Base-by-base conservation (phyloP, 2,113 vertebrate species). In the Corvus cornix region DNA sequence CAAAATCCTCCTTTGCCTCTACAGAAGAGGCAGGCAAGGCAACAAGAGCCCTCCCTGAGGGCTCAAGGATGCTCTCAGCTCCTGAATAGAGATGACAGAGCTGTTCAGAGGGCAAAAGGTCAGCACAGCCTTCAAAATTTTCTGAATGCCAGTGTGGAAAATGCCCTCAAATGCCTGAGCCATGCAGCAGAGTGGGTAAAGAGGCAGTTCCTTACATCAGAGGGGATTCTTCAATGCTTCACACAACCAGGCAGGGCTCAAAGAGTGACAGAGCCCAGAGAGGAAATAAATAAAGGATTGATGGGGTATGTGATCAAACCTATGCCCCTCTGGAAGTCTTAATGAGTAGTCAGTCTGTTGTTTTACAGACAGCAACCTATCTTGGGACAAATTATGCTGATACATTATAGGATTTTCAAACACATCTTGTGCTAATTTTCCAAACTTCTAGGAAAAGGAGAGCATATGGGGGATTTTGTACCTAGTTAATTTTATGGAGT, bases 401-500 rank as follows among this genome's bases (percentile, higher is more conserved):
- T 43, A 41, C 0, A 1, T 41, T 73, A 19, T 6, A 56, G 48
- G 44, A 72, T 81, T 93, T 94, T 75, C 73, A 72, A 75, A 43
- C 2, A 3, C 52, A 89, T 79, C 60, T 82, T 52, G 30, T 58
- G 41, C 72, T 90, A 41, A 51, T 88, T 92, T 80, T 94, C 75
- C 67, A 58, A 37, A 74, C 43, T 79, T 84, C 59, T 58, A 53
- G 58, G 59, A 64, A 82, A 80, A 85, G 46, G 11, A 79, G 30
- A 69, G 7, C 0, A 0, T 56, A 59, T 52, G n/a, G 48, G 28
- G 31, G 31, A 75, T 72, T 92, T 87, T 79, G 35, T 68, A 84
- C 73, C 39, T 52, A 60, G 37, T 89, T 89, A 81, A 64, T 84
- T 94, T 97, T 92, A 95, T 82, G 53, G 62, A 91, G 64, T 89